Base-by-base conservation (phyloP, 2,797 vertebrate genomes). In the Mormyrops attenuatus region DNA sequence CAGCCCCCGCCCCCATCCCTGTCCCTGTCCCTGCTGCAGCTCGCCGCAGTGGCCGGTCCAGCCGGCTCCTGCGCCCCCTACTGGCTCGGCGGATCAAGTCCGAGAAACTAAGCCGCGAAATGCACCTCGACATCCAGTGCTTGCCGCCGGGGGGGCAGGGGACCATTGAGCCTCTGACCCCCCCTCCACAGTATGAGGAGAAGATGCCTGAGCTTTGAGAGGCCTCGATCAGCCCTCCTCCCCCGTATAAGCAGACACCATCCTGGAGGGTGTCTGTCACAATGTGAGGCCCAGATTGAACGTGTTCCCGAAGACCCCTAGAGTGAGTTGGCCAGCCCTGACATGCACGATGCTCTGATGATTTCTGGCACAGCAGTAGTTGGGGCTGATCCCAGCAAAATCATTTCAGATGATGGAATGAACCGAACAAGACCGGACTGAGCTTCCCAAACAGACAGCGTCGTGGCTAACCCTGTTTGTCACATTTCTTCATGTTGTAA, bases 51-150 rank as follows among this genome's bases (percentile, higher is more conserved):
- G 97, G 97, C 8, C 96, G 96, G 38, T 93, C 96, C 87, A 97
- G 96, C 93, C 97, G 96, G 49, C 94, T 95, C 60, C 95, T 99
- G 88, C 96, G 96, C 73, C 98, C 98, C 0, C 96, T 98, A 4
- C 96, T 96, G 84, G 96, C 99, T 3, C 96, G 98, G n/a, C 96
- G 98, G 92, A 98, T 99, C 93, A 98, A 98, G 92, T 99, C 98
- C 0, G 98, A 99, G 92, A 99, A 98, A 93, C 96, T 99, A 49
- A 98, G 99, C 93, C 93, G 97, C 93, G 97, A 98, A 91, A 96
- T 99, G 91, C 95, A 96, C 60, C 91, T 99, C 3, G 97, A 97
- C 91, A 96, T 99, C 77, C 93, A 95, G 0, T 96, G 92, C 84
- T 96, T 95, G 17, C 96, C 95, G 1, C 92, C 94, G 85, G 93